Base-by-base conservation (phyloP, 2,113 vertebrate species). In the Chaetodon trifascialis region DNA sequence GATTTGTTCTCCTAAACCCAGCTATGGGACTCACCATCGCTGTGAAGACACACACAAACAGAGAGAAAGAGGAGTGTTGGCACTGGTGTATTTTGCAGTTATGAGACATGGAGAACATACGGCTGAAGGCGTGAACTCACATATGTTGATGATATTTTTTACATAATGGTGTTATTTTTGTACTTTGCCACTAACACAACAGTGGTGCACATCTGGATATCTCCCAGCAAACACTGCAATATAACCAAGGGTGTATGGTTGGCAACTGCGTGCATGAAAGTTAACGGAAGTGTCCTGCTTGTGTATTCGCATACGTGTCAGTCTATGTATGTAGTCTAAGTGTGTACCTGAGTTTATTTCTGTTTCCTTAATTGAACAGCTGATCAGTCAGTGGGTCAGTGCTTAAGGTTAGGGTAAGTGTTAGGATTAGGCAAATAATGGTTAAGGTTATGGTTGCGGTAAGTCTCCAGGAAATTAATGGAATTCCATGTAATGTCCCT, bases 1-100 rank as follows among this genome's bases (percentile, higher is more conserved):
- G 65, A 84, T 86, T 84, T 89, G 34, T 79, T 68, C 74, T 86
- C 65, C 82, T 87, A 70, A 80, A 81, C 82, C 30, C 55, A 78
- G 79, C 74, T 44, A 71, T 71, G 60, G 65, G 78, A 68, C 60
- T 74, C 44, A 73, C 76, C 64, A 49, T 68, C 4, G 5, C 68
- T 76, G 65, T 85, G 62, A 83, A 84, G 63, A 86, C 19, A 16
- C 23, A 76, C 15, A 64, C 14, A 58, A 40, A 82, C 2, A 67
- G 34, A 78, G 46, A 14, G 14, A 69, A 42, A 73, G 38, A 68
- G 17, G 79, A 46, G 85, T 91, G 86, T 91, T 82, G 77, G 40
- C 76, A 77, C 40, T 30, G 56, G 30, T 82, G 60, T 65, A 23
- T 73, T 79, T 71, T 80, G 56, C 63, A 75, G 80, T 77, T 75